A percentile compares a stretch with the other conserved stretches of the same genome.
phyloP scores from a whole-genome alignment of 1,140 invertebrate genomes.

The Platyscapa corneri region DNA sequence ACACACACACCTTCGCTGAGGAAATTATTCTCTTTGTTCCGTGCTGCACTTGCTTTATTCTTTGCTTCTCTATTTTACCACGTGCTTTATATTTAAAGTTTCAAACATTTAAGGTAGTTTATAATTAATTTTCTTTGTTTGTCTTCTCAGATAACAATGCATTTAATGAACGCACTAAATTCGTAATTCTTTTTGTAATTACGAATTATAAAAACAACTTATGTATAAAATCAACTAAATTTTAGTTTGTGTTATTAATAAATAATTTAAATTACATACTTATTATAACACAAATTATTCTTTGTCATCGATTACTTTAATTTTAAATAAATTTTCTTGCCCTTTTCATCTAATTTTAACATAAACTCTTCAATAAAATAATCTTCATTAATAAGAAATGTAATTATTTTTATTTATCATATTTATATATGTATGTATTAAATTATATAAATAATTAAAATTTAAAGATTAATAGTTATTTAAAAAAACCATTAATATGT shows the following conservation, averaged over 20 bases:
- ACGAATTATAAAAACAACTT: not conserved
- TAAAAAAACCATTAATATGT: too few relatives aligned
- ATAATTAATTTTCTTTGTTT: constrained; percentile 50
- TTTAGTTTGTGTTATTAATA: not conserved
- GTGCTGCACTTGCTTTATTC: constrained; percentile 49
- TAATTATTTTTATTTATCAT: too few relatives aligned
- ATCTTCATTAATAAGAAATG: not conserved
- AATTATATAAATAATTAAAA: too few relatives aligned
- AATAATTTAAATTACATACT: too few relatives aligned
- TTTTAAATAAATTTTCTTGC: too few relatives aligned
- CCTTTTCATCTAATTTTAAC: too few relatives aligned
- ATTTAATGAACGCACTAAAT: constrained; percentile 25
- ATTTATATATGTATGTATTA: too few relatives aligned
- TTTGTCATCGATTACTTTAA: too few relatives aligned
- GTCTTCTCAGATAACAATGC: constrained; percentile 25
- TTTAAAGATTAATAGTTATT: too few relatives aligned
- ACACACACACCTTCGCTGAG: constrained; percentile 6
- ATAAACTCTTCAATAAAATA: too few relatives aligned
- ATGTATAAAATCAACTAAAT: not conserved
- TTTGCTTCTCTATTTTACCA: constrained; percentile 5
- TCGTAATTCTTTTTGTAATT: constrained; percentile 31
- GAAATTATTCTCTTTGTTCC: constrained; percentile 52
- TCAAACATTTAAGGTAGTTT: constrained; percentile 46
- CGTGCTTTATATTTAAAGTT: constrained; percentile 43
- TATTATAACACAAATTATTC: too few relatives aligned